Conservation (phyloP, 2,113 vertebrate genomes). For the Myrmecophaga tridactyla region DNA sequence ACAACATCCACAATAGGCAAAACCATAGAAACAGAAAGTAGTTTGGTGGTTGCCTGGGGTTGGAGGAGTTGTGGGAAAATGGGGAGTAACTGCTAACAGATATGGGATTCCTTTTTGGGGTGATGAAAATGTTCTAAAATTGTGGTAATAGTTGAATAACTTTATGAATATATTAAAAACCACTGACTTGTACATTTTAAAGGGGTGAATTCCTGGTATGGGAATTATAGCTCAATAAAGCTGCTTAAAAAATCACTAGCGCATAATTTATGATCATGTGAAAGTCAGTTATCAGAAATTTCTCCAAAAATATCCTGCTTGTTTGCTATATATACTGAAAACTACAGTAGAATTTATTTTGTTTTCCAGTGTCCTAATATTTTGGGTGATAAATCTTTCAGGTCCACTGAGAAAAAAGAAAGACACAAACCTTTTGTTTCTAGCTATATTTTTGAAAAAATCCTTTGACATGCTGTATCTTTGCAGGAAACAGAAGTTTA, state of each 20-base stretch:
- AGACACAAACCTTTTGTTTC: not conserved
- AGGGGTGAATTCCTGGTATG: not conserved
- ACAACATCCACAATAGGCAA: not conserved
- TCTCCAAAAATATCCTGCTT: not conserved
- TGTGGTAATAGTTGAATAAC: not conserved
- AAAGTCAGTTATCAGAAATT: not conserved
- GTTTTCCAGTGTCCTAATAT: not conserved
- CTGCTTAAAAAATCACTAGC: not conserved
- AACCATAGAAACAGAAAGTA: not conserved
- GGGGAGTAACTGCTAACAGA: not conserved
- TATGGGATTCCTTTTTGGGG: not conserved
- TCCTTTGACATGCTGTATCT: not conserved
- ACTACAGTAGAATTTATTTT: not conserved
- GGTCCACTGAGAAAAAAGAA: not conserved
- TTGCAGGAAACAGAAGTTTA: not conserved
- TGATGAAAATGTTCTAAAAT: not conserved
- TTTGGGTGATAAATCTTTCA: conserved; percentile 10
- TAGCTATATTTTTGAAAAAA: no score
- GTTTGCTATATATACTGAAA: conserved; percentile 26
- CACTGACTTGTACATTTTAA: not conserved
- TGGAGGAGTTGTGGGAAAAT: not conserved
- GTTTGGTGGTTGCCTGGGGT: not conserved
- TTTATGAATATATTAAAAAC: not conserved
- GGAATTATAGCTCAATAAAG: not conserved
- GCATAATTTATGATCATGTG: not conserved